A percentile compares a stretch with the other conserved stretches of the same genome.
These are phyloP conservation scores for Cavia porcellus DNA, from an alignment of 2,113 vertebrate genomes.

Conservation along the genomic window DNA sequence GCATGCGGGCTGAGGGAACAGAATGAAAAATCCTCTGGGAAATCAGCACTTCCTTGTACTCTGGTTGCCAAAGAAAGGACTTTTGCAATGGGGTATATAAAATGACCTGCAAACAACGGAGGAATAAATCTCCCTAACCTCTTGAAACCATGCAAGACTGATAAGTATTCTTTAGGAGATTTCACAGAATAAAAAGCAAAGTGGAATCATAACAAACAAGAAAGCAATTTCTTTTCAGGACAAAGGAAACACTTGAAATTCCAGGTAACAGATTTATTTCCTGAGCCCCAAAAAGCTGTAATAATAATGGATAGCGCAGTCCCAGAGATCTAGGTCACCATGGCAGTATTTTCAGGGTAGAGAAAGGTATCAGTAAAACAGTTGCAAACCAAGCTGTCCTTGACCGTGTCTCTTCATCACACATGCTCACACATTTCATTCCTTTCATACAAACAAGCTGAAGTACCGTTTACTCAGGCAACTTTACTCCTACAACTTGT, in stretches of 20 bases:
- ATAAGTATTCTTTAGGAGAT: neutral
- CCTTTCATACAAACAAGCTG: neutral
- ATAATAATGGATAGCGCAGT: neutral
- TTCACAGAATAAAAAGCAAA: slow-evolving; percentile 26
- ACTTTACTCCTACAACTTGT: neutral
- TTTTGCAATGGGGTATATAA: neutral
- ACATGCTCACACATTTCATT: neutral
- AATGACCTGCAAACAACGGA: neutral
- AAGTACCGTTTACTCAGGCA: slow-evolving; percentile 51
- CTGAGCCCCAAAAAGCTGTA: slow-evolving; percentile 55
- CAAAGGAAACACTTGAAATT: slow-evolving; percentile 57
- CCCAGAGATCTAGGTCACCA: slow-evolving; percentile 39
- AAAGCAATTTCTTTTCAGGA: neutral
- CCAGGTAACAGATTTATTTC: slow-evolving; percentile 52
- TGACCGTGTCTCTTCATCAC: neutral
- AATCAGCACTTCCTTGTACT: neutral
- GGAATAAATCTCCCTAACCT: neutral
- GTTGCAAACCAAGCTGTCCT: neutral
- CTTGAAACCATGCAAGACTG: neutral
- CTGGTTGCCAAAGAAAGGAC: neutral
- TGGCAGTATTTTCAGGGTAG: neutral
- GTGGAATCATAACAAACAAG: neutral
- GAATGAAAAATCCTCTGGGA: neutral
- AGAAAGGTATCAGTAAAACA: neutral
- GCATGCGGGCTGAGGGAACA: neutral